Base-by-base conservation (phyloP, 2,113 vertebrate genomes). In the Cebidichthys violaceus region DNA sequence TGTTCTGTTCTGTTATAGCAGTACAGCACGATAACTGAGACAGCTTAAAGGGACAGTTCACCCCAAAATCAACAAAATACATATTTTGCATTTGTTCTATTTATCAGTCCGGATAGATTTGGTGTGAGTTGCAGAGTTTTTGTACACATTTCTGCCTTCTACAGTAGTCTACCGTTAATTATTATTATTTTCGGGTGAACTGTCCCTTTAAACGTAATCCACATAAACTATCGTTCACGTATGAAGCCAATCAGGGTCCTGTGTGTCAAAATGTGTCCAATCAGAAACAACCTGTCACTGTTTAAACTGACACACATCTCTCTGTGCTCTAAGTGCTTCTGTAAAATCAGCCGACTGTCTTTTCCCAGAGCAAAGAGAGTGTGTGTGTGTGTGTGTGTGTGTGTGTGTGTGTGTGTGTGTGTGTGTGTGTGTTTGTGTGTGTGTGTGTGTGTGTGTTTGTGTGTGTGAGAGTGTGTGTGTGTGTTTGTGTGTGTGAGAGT, bases 361-460 rank as follows among this genome's bases (percentile, higher is more conserved):
- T 41, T 71, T 66, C 72, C 80, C 85, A 71, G 35, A 57, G 65
- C 33, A n/a, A 33, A 60, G n/a, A 15, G 50, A 43, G 52, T 75
- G 66, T 65, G 65, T 52, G 33, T 52, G 70, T 37, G 35, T 37
- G 35, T 37, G 35, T 37, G 31, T 33, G 31, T 33, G 31, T 41
- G 47, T 31, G 39, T 43, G 71, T 52, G 60, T 33, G 60, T 66
- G 66, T 68, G 72, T 64, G 66, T 47, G 71, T 68, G 68, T 39
- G 68, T 18, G n/a, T 11, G 41, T 45, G 37, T 22, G 65, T 72
- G 66, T 27, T 61, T 33, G 68, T 52, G 66, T 71, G 66, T 55
- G 45, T 54, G 70, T 60, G 65, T 52, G 75, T 77, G 77, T 55
- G 79, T 71, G 79, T 70, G 76, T 17, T 45, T 24, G 72, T 45